Evolutionary conservation across 2,113 vertebrate species (phyloP).

Genomic region (Nycticryphes semicollaris): DNA sequence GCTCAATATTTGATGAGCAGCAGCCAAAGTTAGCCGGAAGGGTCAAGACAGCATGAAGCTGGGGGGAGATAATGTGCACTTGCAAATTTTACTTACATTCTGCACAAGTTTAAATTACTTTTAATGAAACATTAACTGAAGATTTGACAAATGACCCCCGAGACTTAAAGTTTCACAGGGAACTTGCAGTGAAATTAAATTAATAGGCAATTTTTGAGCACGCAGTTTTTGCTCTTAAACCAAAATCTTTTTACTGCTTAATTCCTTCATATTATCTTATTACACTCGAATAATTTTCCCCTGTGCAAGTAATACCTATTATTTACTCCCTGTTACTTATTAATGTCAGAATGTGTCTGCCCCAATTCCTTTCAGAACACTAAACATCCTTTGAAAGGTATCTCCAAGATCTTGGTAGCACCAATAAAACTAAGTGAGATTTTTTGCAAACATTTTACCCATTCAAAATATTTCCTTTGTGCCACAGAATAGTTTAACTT

Average conservation of each 20-base stretch:
- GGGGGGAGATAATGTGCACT: background rate
- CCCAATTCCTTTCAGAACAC: background rate
- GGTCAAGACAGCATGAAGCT: slow-evolving; percentile 31
- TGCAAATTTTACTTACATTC: slow-evolving; percentile 46
- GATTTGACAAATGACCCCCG: slow-evolving; percentile 53
- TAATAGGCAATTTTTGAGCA: slow-evolving; percentile 36
- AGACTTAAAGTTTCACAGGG: slow-evolving; percentile 38
- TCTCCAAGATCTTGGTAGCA: background rate
- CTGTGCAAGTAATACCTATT: background rate
- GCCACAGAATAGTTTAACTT: background rate
- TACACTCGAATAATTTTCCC: background rate
- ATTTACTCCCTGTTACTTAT: background rate
- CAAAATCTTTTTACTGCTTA: background rate
- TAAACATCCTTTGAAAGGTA: background rate
- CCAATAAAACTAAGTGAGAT: background rate
- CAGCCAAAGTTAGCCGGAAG: slow-evolving; percentile 4
- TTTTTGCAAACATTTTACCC: background rate
- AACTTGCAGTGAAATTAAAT: slow-evolving; percentile 50
- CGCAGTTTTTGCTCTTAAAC: slow-evolving; percentile 5
- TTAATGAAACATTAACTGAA: slow-evolving; percentile 52
- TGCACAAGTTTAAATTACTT: slow-evolving; percentile 53
- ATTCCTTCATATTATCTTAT: background rate
- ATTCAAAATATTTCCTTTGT: background rate
- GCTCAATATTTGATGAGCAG: slow-evolving; percentile 58
- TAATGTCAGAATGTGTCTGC: background rate